Conservation (phyloP, 2,888 invertebrate species). For the Nyleta sp. region DNA sequence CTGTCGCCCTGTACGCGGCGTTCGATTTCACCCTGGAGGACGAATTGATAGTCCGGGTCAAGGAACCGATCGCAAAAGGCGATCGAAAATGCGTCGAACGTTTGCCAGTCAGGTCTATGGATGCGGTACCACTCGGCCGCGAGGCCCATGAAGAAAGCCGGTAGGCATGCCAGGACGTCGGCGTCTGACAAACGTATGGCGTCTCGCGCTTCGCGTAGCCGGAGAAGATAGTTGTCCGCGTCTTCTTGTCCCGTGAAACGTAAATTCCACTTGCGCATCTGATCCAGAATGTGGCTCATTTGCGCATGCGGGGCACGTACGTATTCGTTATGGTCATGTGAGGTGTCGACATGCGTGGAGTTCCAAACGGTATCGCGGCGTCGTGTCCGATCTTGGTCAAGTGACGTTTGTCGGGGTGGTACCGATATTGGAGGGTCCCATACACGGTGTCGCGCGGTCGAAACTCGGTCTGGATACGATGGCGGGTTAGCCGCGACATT, state of each 20-base stretch:
- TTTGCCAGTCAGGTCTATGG: not conserved
- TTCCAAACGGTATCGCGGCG: no score
- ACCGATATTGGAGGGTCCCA: no score
- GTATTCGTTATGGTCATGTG: no score
- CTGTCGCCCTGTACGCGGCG: not conserved
- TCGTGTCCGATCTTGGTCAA: no score
- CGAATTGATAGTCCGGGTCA: not conserved
- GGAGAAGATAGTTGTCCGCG: not conserved
- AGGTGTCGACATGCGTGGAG: no score
- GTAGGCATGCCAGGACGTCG: not conserved
- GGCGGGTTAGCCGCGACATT: no score
- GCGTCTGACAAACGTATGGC: not conserved
- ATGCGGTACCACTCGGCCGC: conserved; percentile 1
- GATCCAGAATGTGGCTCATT: no score
- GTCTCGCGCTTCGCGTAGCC: not conserved
- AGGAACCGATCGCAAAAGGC: not conserved
- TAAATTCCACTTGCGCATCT: not conserved
- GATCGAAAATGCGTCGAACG: not conserved
- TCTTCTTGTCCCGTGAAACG: not conserved
- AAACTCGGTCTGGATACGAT: no score
- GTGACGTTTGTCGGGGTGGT: no score
- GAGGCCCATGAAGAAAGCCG: not conserved
- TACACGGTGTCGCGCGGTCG: no score
- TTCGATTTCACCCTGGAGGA: not conserved
- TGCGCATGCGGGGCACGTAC: no score